Evolutionary conservation across 2,797 vertebrate species (phyloP), one percentile per base, ranked within the genome.

Genomic region (Mormyrus proboscirostris): DNA sequence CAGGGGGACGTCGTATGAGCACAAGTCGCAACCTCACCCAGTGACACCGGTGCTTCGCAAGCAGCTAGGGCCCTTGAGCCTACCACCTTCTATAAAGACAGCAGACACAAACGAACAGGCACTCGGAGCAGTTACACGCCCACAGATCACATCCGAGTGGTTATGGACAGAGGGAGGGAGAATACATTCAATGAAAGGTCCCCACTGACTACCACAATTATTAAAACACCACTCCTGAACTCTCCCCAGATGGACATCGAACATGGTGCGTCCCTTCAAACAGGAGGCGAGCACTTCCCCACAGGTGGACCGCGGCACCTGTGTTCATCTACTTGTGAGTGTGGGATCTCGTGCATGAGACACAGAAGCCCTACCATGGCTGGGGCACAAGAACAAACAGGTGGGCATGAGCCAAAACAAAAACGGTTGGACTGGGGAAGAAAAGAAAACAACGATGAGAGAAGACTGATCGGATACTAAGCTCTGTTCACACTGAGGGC

Each of bases 21-120:
- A 22, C 83, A 22, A 87, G 89, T 29, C 14, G 73, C 62, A 25
- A 87, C 65, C 89, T 57, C 85, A 88, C n/a, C 87, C 41, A 69
- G 22, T 6, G 41, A 82, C 88, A 69, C 41, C 88, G 86, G 51
- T 55, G 25, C n/a, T 62, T 82, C 25, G 2, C 25, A 25, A 84
- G 47, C 82, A 65, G 38, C 47, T 47, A 22, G 44, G 47, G 38
- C 51, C 82, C 57, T 6, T 41, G 44, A 65, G 41, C 47, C 62
- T 53, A 14, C 41, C 79, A 55, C 57, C 44, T 86, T 53, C 9
- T 44, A 73, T 86, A 16, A 73, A 73, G 85, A 86, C 59, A 38
- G 59, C 53, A 14, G 44, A 69, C 22, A 29, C 33, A 73, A 69
- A 86, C 57, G 29, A 73, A 22, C 22, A 19, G 25, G 57, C 82